These are phyloP conservation scores for Cygnus atratus DNA, from an alignment of 2,113 vertebrate species.

Conservation along the genomic window DNA sequence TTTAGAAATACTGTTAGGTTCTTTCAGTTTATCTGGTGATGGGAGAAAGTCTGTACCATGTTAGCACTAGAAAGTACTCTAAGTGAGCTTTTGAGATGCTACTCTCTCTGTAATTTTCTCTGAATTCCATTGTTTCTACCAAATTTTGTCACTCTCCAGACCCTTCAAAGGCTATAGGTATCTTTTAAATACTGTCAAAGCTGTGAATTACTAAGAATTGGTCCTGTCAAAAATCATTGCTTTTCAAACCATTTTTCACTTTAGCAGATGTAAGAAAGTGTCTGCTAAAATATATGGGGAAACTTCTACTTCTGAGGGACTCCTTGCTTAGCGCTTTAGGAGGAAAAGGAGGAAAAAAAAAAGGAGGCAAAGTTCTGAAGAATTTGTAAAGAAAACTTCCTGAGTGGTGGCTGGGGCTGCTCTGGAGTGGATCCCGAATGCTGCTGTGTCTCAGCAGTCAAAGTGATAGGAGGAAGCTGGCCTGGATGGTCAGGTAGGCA, in stretches of 20 bases:
- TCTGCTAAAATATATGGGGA: neutral
- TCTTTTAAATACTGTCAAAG: neutral
- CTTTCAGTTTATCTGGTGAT: neutral
- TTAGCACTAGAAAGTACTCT: neutral
- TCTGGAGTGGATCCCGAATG: neutral
- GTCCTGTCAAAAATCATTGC: neutral
- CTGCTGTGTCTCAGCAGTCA: fast-evolving
- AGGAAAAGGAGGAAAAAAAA: neutral
- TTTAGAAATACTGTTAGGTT: neutral
- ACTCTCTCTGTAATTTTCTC: neutral
- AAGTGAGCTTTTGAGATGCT: neutral
- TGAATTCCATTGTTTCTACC: neutral
- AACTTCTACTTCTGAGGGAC: neutral
- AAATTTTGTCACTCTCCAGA: neutral
- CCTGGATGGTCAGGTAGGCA: neutral
- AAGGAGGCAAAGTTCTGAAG: neutral
- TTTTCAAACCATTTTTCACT: neutral
- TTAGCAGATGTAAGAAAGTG: neutral
- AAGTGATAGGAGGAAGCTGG: neutral
- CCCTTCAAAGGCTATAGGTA: neutral
- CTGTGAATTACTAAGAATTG: neutral
- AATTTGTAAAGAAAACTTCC: neutral
- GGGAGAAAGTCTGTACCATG: neutral
- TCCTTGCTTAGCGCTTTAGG: neutral
- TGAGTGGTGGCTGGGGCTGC: neutral